Evolutionary conservation across 2,888 invertebrate species (phyloP).

Genomic region (Folsomia candida): DNA sequence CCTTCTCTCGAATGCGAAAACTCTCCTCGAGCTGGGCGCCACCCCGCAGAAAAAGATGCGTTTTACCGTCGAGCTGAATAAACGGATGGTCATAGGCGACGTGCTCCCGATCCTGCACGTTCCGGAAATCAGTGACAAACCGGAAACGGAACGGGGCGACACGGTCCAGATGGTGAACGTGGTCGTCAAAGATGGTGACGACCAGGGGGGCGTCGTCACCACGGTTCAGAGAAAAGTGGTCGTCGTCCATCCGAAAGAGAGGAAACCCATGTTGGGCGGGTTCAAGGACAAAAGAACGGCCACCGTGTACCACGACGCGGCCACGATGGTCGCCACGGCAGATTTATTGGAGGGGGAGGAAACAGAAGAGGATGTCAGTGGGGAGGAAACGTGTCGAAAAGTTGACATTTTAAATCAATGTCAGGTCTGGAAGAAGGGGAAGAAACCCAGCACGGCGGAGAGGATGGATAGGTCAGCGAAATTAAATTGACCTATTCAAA

Average conservation of each 20-base stretch:
- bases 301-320: conserved; percentile 69
- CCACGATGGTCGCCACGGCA: too few relatives aligned
- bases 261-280: conserved; percentile 78
- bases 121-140: conserved; percentile 10
- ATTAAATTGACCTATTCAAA: too few relatives aligned
- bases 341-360: too few relatives aligned
- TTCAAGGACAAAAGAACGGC: conserved; percentile 70
- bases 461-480: too few relatives aligned
- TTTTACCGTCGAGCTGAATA: conserved; percentile 45
- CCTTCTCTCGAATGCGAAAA: conserved; percentile 41
- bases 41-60: conserved; percentile 35
- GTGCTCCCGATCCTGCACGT: neutral
- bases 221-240: too few relatives aligned
- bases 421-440: too few relatives aligned
- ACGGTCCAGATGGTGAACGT: conserved; percentile 55
- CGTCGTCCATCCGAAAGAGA: conserved; percentile 62
- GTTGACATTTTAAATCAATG: too few relatives aligned
- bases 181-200: too few relatives aligned
- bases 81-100: conserved; percentile 34
- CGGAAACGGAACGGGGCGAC: conserved; percentile 38
- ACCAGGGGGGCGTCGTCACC: too few relatives aligned
- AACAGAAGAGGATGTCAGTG: too few relatives aligned
- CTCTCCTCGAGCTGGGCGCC: conserved; percentile 38
- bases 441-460: too few relatives aligned
- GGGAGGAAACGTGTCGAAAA: too few relatives aligned